Base-by-base conservation (phyloP, 2,797 vertebrate genomes). In the Manis pentadactyla region DNA sequence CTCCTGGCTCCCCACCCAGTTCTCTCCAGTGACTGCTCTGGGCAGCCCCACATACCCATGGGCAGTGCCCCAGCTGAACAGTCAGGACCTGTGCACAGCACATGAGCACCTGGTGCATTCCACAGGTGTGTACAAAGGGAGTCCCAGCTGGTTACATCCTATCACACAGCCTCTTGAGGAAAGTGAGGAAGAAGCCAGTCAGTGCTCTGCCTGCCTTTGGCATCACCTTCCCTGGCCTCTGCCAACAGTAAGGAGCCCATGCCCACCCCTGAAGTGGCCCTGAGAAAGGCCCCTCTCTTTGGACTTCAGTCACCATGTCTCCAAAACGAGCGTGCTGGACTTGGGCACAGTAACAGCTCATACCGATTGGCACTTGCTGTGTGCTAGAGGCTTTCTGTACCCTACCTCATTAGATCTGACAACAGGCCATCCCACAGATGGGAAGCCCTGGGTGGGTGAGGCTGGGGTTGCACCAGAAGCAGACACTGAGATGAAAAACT, bases 331-430 rank as follows among this genome's bases (percentile, higher is more conserved):
- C 5, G 0, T 1, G 0, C 2, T 42, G 13, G n/a, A 34, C 49
- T 31, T 23, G 42, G 27, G 19, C 83, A 49, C 53, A 37, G 34
- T 21, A 29, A 71, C 25, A 42, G 66, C 71, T 42, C 14, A 57
- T 37, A 21, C 1, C 7, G 4, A 46, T 6, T 7, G 3, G 4
- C 21, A 25, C 18, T 63, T 46, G 34, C 68, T 15, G 29, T 15
- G 63, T 4, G 11, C 31, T 11, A 15, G 0, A 10, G 8, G 37
- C 31, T 29, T 69, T 27, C 0, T 0, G 7, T 9, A 1, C 12
- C 68, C 83, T 25, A 61, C 31, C 55, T 84, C 49, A 14, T 21
- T 64, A 61, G 37, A 57, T 18, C 57, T 57, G 34, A 71, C 90
- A 51, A 14, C 4, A 75, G 39, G 73, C 19, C 75, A 19, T 31